Evolutionary conservation across 2,888 invertebrate species (phyloP).

Genomic region (Paralinhomoeus sp.): DNA sequence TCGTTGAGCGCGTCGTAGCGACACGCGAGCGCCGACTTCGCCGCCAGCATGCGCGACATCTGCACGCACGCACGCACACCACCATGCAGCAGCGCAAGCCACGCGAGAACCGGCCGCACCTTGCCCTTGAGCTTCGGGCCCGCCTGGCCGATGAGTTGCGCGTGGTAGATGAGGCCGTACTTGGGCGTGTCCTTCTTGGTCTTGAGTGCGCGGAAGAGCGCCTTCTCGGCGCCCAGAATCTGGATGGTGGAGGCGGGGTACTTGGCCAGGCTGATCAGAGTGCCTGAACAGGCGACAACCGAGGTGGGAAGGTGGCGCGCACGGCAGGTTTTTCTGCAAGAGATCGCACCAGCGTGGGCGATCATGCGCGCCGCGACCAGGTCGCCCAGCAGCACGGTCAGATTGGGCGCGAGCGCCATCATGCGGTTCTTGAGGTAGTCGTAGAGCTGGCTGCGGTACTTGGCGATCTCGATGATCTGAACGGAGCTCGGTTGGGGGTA

Average conservation of each 20-base stretch:
- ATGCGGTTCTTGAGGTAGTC: constrained; percentile 81
- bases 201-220: constrained; percentile 81
- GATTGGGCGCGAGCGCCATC: constrained; percentile 94
- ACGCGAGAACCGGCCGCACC: constrained; percentile 24
- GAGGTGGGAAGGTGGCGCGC: too few species aligned
- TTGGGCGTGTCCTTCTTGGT: constrained; percentile 94
- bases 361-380: constrained; percentile 86
- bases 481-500: too few species aligned
- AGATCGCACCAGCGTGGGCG: constrained; percentile 59
- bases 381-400: constrained; percentile 83
- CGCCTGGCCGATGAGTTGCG: constrained; percentile 68
- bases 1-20: constrained; percentile 90
- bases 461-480: constrained; percentile 60
- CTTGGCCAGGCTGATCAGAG: constrained; percentile 79
- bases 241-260: constrained; percentile 93
- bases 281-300: constrained; percentile 37
- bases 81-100: too few species aligned
- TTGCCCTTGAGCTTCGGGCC: constrained; percentile 71
- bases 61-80: constrained; percentile 19
- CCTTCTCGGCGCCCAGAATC: constrained; percentile 93
- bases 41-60: constrained; percentile 74
- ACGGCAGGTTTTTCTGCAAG: constrained; percentile 6
- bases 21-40: constrained; percentile 73
- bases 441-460: constrained; percentile 57
- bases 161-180: constrained; percentile 92